Conservation (phyloP, 1,140 invertebrate species). For the Cherax destructor region DNA sequence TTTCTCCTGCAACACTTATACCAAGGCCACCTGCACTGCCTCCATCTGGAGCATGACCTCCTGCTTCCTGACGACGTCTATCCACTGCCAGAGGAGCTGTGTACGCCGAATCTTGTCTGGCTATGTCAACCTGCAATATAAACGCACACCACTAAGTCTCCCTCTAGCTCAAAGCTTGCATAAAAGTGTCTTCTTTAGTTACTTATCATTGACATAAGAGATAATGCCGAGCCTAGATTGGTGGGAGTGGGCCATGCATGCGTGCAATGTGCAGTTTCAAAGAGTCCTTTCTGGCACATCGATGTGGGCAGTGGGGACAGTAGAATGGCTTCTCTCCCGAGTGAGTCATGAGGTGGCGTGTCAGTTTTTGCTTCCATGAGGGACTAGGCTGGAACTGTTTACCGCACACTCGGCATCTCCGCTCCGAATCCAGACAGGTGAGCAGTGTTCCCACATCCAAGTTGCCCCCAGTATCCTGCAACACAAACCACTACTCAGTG, state of each 20-base stretch:
- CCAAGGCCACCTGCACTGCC: conserved; percentile 12
- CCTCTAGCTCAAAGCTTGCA: conserved; percentile 28
- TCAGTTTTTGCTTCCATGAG: conserved; percentile 71
- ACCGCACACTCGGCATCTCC: conserved; percentile 69
- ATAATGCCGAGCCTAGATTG: conserved; percentile 29
- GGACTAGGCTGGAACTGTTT: conserved; percentile 71
- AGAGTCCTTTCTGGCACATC: conserved; percentile 71
- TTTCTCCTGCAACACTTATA: conserved; percentile 36
- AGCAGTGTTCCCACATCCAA: conserved; percentile 58
- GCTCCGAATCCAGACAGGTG: conserved; percentile 68
- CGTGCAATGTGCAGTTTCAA: conserved; percentile 68
- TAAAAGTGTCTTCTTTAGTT: conserved; percentile 28
- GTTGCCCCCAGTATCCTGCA: conserved; percentile 64
- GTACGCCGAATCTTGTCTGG: conserved; percentile 49
- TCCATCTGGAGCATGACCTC: conserved; percentile 25
- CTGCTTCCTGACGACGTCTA: conserved; percentile 42
- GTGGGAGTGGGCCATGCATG: conserved; percentile 58
- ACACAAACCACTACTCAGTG: conserved; percentile 69
- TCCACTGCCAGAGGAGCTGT: conserved; percentile 42
- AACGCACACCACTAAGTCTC: conserved; percentile 61
- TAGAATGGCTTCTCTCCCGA: conserved; percentile 71
- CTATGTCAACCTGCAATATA: conserved; percentile 64
- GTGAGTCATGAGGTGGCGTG: conserved; percentile 70
- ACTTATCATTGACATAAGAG: conserved; percentile 21
- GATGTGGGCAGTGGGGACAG: conserved; percentile 67